A percentile compares a stretch with the other conserved stretches of the same genome.
Evolutionary conservation across 1,140 invertebrate genomes (phyloP).

Genomic region (Diorhabda carinulata): DNA sequence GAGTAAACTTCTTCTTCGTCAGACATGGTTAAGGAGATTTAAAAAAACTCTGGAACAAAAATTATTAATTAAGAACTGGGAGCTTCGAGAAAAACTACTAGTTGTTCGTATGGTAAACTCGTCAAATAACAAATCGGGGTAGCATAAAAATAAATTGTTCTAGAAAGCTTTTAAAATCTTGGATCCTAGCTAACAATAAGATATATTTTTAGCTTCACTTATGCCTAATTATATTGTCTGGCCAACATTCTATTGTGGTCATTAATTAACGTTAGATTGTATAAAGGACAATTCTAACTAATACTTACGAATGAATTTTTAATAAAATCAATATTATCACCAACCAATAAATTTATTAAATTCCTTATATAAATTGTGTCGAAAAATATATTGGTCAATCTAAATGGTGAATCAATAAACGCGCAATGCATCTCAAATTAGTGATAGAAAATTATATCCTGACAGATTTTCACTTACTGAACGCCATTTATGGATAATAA

Average conservation of each 20-base stretch:
- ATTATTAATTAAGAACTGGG: not conserved
- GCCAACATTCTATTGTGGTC: not conserved
- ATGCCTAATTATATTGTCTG: not conserved
- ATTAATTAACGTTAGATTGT: not conserved
- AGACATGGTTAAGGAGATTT: conserved; percentile 54
- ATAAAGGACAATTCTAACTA: not conserved
- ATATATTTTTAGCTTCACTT: conserved; percentile 22
- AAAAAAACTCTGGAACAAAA: conserved; percentile 29
- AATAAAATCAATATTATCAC: too few species aligned
- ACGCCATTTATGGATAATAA: too few species aligned
- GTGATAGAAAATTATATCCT: too few species aligned
- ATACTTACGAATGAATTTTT: too few species aligned
- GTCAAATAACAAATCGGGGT: not conserved
- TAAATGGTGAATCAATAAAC: too few species aligned
- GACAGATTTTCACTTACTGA: too few species aligned
- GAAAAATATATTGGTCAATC: too few species aligned
- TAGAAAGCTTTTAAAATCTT: conserved; percentile 23
- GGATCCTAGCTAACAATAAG: conserved; percentile 20
- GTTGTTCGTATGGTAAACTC: conserved; percentile 6
- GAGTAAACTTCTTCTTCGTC: conserved; percentile 69
- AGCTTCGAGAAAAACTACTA: conserved; percentile 6
- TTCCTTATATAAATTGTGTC: too few species aligned
- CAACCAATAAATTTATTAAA: too few species aligned
- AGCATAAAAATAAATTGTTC: not conserved
- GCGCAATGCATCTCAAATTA: too few species aligned